These are phyloP conservation scores for Cinclus cinclus DNA, from an alignment of 2,113 vertebrate species.

Conservation along the genomic window DNA sequence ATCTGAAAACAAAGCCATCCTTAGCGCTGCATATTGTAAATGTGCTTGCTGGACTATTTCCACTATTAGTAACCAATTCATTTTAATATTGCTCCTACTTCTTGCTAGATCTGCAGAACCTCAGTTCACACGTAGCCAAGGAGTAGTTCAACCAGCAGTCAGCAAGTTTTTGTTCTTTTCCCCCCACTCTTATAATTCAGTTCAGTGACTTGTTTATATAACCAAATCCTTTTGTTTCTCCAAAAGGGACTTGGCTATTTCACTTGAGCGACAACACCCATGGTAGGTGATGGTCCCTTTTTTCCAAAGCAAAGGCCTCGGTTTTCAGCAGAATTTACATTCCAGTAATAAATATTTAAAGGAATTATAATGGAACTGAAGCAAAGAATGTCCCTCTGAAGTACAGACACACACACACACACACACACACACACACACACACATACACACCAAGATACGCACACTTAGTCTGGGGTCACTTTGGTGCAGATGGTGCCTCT, in stretches of 20 bases:
- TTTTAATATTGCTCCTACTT: conserved; percentile 16
- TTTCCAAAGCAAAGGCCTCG: conserved; percentile 56
- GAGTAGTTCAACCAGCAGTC: neutral
- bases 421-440: neutral
- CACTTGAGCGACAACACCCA: conserved; percentile 18
- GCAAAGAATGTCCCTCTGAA: conserved; percentile 40
- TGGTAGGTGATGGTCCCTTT: neutral
- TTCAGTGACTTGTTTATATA: conserved; percentile 54
- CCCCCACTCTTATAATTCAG: neutral
- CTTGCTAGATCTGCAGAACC: conserved; percentile 26
- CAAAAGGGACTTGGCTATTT: conserved; percentile 37
- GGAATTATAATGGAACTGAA: conserved; percentile 55
- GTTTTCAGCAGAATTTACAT: conserved; percentile 65
- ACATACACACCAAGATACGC: neutral
- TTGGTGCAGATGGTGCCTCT: neutral
- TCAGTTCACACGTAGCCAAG: neutral
- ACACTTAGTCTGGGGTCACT: neutral
- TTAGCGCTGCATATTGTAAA: conserved; percentile 4
- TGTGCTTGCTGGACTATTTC: conserved; percentile 20
- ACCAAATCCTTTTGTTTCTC: conserved; percentile 61
- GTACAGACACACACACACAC: neutral
- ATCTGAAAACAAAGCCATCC: conserved; percentile 30
- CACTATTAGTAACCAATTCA: conserved; percentile 41
- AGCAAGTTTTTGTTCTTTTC: neutral
- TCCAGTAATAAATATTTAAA: conserved; percentile 76